Percentiles rank a stretch among this genome's conserved stretches.
These are phyloP conservation scores for Stichodactyla mertensii DNA, from an alignment of 64 coral and sea anemone species.

Conservation along the genomic window DNA sequence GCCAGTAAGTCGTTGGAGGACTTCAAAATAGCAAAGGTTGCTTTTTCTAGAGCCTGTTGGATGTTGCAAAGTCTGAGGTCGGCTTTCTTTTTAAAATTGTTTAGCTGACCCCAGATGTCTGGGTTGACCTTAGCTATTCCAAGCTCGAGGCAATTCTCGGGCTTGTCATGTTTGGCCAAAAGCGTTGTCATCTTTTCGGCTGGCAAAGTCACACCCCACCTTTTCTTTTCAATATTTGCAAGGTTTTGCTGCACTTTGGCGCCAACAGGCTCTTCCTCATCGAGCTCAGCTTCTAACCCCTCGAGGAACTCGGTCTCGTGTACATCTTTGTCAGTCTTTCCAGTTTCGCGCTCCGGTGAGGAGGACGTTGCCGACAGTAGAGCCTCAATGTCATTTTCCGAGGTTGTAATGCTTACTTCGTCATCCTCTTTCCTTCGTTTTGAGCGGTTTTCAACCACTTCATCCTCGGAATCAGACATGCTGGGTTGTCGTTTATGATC, in stretches of 20 bases:
- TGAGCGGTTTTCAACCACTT: background rate
- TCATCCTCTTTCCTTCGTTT: background rate
- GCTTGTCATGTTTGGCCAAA: slow-evolving; percentile 19
- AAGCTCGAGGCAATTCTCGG: slow-evolving; percentile 5
- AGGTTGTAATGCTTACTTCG: background rate
- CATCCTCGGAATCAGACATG: slow-evolving; percentile 10
- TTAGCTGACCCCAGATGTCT: slow-evolving; percentile 5
- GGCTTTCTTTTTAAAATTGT: slow-evolving; percentile 8
- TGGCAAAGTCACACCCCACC: background rate
- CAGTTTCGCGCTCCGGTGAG: background rate
- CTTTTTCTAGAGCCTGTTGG: slow-evolving; percentile 34
- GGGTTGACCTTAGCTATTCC: background rate
- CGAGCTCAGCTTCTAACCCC: slow-evolving; percentile 7
- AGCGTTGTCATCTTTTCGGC: slow-evolving; percentile 6
- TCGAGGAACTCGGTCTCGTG: slow-evolving; percentile 11
- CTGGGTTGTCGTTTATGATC: background rate
- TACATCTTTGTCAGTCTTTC: background rate
- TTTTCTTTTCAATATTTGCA: slow-evolving; percentile 22
- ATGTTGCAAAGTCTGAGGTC: slow-evolving; percentile 26
- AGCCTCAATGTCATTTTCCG: background rate
- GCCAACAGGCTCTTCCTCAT: slow-evolving; percentile 2
- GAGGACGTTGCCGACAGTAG: background rate
- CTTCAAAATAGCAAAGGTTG: slow-evolving; percentile 7
- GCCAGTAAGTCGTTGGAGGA: no score
- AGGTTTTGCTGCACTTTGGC: background rate